Base-by-base conservation (phyloP, 2,888 invertebrate species). In the Luperina nickerlii region DNA sequence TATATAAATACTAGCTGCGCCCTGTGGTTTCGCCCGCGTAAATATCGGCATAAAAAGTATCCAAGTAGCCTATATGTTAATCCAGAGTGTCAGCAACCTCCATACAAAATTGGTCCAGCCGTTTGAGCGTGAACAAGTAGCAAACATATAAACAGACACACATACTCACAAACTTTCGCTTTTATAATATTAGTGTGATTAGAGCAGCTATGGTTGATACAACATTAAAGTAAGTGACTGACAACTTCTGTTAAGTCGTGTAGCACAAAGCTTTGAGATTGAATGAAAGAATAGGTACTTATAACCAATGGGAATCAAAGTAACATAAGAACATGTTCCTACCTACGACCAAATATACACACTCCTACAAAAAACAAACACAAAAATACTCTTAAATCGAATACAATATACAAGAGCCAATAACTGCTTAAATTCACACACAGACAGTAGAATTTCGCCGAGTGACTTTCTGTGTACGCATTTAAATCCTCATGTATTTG, bases 401-500 rank as follows among this genome's bases (percentile, higher is more conserved):
- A 54, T 54, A 54, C 54, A 78, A 38, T 63, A 73, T 45, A 62
- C 38, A 38, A 24, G 27, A 78, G 27, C 75, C 72, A 73, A 78
- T 76, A 81, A 73, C 66, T 76, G 65, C 60, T 27, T 66, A 80
- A 54, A 80, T 70, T 76, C 70, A 74, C 81, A 74, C 69, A 60
- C 20, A 75, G 63, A 54, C 76, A 63, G 80, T 70, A 60, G 69
- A 80, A 80, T 84, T 76, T 45, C 57, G 15, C 74, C 51, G 45
- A 84, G 82, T 79, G 76, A 77, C 74, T 82, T 85, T 85, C 79
- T 85, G 76, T 85, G 86, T 86, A 79, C 69, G 79, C 69, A 79
- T 86, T 85, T 79, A 85, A 85, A 82, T 85, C 76, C 54, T 60
- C 71, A 27, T 85, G 72, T 86, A 71, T 83, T 79, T 76, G 62